Conservation (phyloP, 2,797 vertebrate species). For the Phrynocephalus vlangalii region DNA sequence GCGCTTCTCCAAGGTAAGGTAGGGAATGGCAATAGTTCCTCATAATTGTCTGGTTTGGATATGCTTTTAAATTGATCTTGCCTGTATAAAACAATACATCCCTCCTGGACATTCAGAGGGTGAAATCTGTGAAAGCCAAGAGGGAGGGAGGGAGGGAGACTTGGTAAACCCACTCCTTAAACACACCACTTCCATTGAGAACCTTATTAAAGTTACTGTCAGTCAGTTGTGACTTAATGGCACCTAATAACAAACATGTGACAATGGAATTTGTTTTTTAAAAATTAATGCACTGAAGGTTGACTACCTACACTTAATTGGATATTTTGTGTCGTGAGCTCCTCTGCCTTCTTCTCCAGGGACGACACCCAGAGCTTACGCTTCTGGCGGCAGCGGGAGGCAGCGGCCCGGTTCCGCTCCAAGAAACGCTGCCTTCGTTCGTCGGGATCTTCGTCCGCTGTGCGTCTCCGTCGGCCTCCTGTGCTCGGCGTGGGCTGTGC, state of each 20-base stretch:
- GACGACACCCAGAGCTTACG: constrained; percentile 96
- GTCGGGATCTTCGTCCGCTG: constrained; percentile 93
- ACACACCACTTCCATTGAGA: too few relatives aligned
- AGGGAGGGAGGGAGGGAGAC: too few relatives aligned
- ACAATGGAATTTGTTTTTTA: neutral
- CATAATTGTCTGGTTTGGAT: too few relatives aligned
- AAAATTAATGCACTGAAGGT: neutral
- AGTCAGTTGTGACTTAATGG: too few relatives aligned
- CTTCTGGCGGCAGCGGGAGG: constrained; percentile 96
- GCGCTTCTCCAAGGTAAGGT: neutral
- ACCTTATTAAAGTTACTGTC: too few relatives aligned
- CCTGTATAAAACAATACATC: neutral
- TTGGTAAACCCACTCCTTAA: too few relatives aligned
- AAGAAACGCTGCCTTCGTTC: constrained; percentile 95
- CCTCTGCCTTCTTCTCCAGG: constrained; percentile 96
- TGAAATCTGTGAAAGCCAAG: neutral
- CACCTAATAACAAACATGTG: neutral
- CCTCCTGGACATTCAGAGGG: neutral
- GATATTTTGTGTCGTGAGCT: constrained; percentile 92
- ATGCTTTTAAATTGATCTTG: neutral
- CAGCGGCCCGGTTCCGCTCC: constrained; percentile 94
- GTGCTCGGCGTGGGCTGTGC: constrained; percentile 91
- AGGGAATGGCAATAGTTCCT: neutral
- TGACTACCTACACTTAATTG: constrained; percentile 90
- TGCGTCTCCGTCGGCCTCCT: constrained; percentile 90